Percentiles rank a stretch among this genome's conserved stretches.
phyloP scores from a whole-genome alignment of 2,888 invertebrate genomes.

The Melipona beecheii region DNA sequence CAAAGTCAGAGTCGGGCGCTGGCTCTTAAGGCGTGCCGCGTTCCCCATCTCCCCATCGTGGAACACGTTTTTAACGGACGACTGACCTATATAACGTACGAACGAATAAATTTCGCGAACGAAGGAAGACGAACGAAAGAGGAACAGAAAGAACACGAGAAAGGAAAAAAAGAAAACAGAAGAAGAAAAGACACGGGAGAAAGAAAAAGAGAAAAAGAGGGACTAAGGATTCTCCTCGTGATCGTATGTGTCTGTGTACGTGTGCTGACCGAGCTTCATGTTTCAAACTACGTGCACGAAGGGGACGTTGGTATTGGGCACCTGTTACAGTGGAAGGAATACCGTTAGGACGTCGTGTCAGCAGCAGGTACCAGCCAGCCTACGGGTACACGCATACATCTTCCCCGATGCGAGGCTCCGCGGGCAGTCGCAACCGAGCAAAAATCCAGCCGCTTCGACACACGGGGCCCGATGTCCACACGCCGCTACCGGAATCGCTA shows the following conservation, averaged over 20 bases:
- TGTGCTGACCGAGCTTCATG: constrained; percentile 39
- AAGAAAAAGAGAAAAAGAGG: constrained; percentile 33
- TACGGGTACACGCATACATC: constrained; percentile 41
- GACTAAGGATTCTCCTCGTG: constrained; percentile 20
- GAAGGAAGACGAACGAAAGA: constrained; percentile 32
- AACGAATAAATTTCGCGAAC: constrained; percentile 67
- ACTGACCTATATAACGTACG: constrained; percentile 76
- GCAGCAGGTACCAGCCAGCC: constrained; percentile 78
- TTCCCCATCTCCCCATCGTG: constrained; percentile 36
- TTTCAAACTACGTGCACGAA: constrained; percentile 63
- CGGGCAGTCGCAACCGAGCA: constrained; percentile 5
- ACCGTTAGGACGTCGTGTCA: constrained; percentile 81
- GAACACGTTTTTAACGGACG: constrained; percentile 75
- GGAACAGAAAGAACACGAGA: constrained; percentile 32
- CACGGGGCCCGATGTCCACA: constrained; percentile 7
- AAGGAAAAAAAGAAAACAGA: constrained; percentile 11
- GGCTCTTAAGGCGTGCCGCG: constrained; percentile 34
- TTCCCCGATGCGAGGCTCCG: background rate
- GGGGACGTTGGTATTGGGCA: constrained; percentile 77
- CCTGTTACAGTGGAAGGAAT: constrained; percentile 80
- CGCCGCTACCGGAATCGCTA: constrained; percentile 39
- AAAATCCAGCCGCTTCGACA: constrained; percentile 46
- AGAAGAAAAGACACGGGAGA: constrained; percentile 2
- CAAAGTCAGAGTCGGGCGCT: constrained; percentile 26
- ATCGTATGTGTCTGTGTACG: background rate